Base-by-base conservation (phyloP, 2,888 invertebrate genomes). In the Tineola bisselliella region DNA sequence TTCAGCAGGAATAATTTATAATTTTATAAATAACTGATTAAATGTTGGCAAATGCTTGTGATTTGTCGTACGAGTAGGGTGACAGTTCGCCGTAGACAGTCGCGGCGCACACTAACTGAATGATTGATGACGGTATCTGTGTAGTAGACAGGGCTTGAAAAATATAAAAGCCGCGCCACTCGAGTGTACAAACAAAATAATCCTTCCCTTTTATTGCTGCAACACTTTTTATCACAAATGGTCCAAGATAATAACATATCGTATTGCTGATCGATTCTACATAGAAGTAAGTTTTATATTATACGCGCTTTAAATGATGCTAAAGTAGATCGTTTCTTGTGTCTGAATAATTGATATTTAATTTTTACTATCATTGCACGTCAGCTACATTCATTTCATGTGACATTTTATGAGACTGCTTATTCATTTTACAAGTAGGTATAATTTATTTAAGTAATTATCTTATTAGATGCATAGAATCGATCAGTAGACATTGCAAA, bases 41-140 rank as follows among this genome's bases (percentile, higher is more conserved):
- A 12, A 38, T 38, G 3, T 38, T 48, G 18, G 48, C 18, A 15
- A 48, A n/a, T 13, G 48, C 13, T 48, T 15, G 48, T 48, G 15
- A 48, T 8, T 38, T 15, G 18, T 48, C 48, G 48, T 48, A 48
- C 48, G 48, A 48, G 48, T 48, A 15, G 48, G 48, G 4, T 17
- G 15, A 48, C 48, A 56, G 64, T 64, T 61, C 62, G 57, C 48
- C 31, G 19, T 48, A n/a, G 61, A 62, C 62, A 62, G 62, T 62
- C 62, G 64, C 56, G 12, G 56, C 11, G 56, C 56, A 19, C 19
- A 19, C 30, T 56, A 38, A 38, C 56, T 56, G 56, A 56, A 56
- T 56, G 56, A 56, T 56, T 56, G 56, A 56, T 56, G 56, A 25
- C 18, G 56, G 19, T 25, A 56, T 56, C 56, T 56, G 56, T 38